Base-by-base conservation (phyloP, 2,888 invertebrate species). In the Vannuccia rotundouncinata region DNA sequence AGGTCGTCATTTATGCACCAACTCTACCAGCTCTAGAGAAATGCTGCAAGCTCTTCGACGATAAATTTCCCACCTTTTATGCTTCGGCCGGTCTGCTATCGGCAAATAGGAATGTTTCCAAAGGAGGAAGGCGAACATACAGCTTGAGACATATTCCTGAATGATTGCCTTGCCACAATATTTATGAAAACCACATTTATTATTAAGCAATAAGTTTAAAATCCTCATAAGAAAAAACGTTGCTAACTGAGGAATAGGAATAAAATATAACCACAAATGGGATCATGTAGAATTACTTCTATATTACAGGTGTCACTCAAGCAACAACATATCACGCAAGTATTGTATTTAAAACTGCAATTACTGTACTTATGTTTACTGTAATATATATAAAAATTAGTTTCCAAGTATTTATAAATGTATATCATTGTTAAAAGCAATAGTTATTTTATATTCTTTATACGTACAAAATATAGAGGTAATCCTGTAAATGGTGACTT, bases 251-350 rank as follows among this genome's bases (percentile, higher is more conserved):
- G 45, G 45, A 13, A 45, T 45, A 45, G 17, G 45, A 45, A 45
- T 5, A 45, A 5, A 45, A 13, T 45, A 45, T 45, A 45, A 45
- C 5, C 45, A 5, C 5, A 45, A 45, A 45, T 13, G 10, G 5
- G 45, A 45, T 45, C 45, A 45, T 45, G 45, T 45, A 45, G 17
- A 13, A 45, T n/a, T 17, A 45, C 45, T 45, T 45, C 45, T 45
- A 45, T 45, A 45, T 17, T 45, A 13, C 91, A 0, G 94, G 91
- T 31, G 95, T 90, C 0, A n/a, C n/a, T n/a, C n/a, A n/a, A n/a
- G n/a, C n/a, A n/a, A n/a, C n/a, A n/a, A n/a, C n/a, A n/a, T n/a
- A n/a, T n/a, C n/a, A n/a, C n/a, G n/a, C n/a, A n/a, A n/a, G n/a
- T n/a, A n/a, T n/a, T n/a, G n/a, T n/a, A n/a, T n/a, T n/a, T n/a